phyloP scores from a whole-genome alignment of 2,113 vertebrate species.

The Orcinus orca region DNA sequence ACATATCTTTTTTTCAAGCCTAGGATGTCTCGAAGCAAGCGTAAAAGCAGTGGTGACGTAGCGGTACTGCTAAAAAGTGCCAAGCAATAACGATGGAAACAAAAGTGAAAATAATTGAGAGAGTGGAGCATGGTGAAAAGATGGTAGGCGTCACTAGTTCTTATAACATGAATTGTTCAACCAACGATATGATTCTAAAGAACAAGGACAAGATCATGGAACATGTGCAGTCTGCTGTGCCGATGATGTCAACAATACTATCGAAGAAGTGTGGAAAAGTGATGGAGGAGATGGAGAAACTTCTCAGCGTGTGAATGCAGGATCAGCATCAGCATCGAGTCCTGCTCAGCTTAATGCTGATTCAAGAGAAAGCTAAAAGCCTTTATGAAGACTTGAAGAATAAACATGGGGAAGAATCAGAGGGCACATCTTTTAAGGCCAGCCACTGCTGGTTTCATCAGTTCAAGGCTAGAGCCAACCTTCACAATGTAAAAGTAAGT shows the following conservation, averaged over 20 bases:
- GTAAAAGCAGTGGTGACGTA: background rate
- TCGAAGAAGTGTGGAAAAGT: background rate
- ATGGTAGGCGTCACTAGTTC: background rate
- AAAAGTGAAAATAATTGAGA: background rate
- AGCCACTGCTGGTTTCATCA: background rate
- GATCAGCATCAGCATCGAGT: background rate
- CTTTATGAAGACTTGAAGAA: background rate
- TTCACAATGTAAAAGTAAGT: background rate
- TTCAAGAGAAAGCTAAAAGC: background rate
- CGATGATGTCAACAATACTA: background rate
- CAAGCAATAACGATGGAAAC: background rate
- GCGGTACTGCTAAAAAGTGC: background rate
- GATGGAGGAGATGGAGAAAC: background rate
- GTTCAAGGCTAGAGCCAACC: background rate
- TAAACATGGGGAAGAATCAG: background rate
- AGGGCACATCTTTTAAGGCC: background rate
- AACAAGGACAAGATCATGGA: background rate
- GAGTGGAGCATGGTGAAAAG: background rate
- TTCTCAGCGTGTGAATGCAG: background rate
- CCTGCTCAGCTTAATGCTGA: background rate
- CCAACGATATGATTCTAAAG: background rate
- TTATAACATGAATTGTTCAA: background rate
- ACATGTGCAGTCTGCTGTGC: background rate
- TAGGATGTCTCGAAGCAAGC: background rate
- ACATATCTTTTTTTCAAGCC: background rate